Conservation (phyloP, 2,888 invertebrate genomes). For the Hypena proboscidalis region DNA sequence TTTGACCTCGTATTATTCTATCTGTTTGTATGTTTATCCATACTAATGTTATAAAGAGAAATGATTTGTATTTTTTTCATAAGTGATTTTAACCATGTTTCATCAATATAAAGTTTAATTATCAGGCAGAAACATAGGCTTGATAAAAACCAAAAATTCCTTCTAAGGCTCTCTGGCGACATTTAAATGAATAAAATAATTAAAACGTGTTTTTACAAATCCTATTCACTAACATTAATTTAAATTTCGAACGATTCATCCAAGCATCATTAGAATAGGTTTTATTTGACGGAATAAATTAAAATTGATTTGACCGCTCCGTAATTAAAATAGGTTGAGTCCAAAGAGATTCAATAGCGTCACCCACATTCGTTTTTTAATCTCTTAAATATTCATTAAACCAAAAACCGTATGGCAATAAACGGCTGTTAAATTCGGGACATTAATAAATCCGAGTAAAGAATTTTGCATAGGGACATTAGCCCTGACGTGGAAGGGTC, state of each 20-base stretch:
- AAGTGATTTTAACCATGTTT: too few species aligned
- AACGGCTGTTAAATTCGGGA: slow-evolving; percentile 51
- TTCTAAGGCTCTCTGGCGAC: too few species aligned
- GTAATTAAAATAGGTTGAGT: background rate
- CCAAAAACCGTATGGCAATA: slow-evolving; percentile 38
- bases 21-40: too few species aligned
- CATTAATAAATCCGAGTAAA: slow-evolving; percentile 64
- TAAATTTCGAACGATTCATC: background rate
- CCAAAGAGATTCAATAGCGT: slow-evolving; percentile 12
- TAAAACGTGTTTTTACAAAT: too few species aligned
- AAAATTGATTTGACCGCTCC: background rate
- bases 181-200: too few species aligned
- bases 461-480: slow-evolving; percentile 74
- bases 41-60: too few species aligned
- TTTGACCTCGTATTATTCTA: too few species aligned
- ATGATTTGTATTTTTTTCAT: too few species aligned
- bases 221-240: too few species aligned
- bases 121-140: too few species aligned
- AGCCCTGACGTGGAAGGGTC: slow-evolving; percentile 70
- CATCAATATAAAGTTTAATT: too few species aligned
- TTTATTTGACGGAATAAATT: background rate
- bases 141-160: too few species aligned
- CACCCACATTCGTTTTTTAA: slow-evolving; percentile 28
- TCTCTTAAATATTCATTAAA: slow-evolving; percentile 31
- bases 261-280: background rate